Base-by-base conservation (phyloP, 2,888 invertebrate genomes). In the Neoaliturus tenellus region DNA sequence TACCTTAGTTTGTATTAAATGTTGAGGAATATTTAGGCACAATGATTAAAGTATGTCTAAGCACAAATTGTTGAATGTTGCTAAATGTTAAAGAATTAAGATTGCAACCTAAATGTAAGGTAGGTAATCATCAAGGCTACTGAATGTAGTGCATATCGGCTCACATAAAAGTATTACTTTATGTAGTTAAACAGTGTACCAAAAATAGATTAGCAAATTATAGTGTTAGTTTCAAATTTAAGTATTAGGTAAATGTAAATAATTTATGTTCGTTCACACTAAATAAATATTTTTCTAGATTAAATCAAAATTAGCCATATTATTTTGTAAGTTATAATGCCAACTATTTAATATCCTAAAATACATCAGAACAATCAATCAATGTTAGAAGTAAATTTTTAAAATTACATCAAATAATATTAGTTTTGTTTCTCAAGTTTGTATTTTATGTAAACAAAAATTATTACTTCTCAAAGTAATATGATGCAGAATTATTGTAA, bases 101-200 rank as follows among this genome's bases (percentile, higher is more conserved):
- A 28, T 3, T 6, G 62, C 14, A 28, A 25, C 25, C 12, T 20
- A 23, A 31, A 62, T 28, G 3, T 28, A 3, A 31, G 5, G 20
- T 55, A 55, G 55, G 20, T 55, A 44, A 44, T 17, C 44, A 23
- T 23, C 6, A 23, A 23, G 23, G 51, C 51, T 62, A 28, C 31
- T 28, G 14, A 28, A 62, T 12, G 28, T 62, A 62, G 25, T 62
- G 62, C 62, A 62, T 62, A 28, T 62, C 62, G 20, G 62, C 62
- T 62, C 62, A 62, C 62, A 62, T 17, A 62, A 25, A 62, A 62
- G 62, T 62, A 62, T 62, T 62, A 62, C 28, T 25, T 28, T 62
- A 12, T 28, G 28, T 62, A 62, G 62, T 55, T 28, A 31, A 62
- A 62, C 28, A 28, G 4, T 62, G 5, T 28, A 28, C 62, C 28